Percentiles rank a stretch among this genome's conserved stretches.
phyloP scores from a whole-genome alignment of 2,888 invertebrate genomes.

The Trimorus sp. region DNA sequence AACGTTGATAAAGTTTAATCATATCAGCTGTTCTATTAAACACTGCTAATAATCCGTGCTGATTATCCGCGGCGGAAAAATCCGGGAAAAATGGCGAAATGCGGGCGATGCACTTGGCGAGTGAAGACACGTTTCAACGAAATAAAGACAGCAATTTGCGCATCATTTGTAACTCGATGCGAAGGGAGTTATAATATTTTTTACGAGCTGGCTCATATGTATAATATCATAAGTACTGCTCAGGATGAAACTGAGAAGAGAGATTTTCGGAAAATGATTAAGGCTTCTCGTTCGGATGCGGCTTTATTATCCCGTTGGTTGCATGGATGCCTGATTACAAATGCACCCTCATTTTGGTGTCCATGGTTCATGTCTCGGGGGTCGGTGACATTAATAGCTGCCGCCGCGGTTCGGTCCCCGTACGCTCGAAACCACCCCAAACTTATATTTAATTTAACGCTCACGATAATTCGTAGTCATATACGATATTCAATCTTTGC shows the following conservation, averaged over 20 bases:
- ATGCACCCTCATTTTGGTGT: slow-evolving; percentile 76
- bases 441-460: slow-evolving; percentile 79
- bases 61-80: slow-evolving; percentile 12
- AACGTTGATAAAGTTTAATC: slow-evolving; percentile 30
- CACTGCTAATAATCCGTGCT: slow-evolving; percentile 19
- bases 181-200: slow-evolving; percentile 56
- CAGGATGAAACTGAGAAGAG: slow-evolving; percentile 57
- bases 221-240: slow-evolving; percentile 62
- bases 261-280: slow-evolving; percentile 66
- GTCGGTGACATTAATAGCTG: slow-evolving; percentile 77
- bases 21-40: slow-evolving; percentile 28
- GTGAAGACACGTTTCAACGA: slow-evolving; percentile 26
- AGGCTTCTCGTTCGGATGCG: slow-evolving; percentile 67
- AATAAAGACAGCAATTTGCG: slow-evolving; percentile 30
- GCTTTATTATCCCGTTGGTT: slow-evolving; percentile 69
- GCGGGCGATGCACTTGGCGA: background rate
- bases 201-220: slow-evolving; percentile 49
- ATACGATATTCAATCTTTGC: slow-evolving; percentile 75
- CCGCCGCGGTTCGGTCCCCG: slow-evolving; percentile 71
- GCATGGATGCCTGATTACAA: slow-evolving; percentile 74
- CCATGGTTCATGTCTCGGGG: slow-evolving; percentile 74
- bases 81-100: background rate
- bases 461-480: slow-evolving; percentile 74
- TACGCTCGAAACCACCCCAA: slow-evolving; percentile 68
- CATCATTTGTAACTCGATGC: slow-evolving; percentile 41